Evolutionary conservation across 2,888 invertebrate species (phyloP).

Genomic region (Andrena camellia): DNA sequence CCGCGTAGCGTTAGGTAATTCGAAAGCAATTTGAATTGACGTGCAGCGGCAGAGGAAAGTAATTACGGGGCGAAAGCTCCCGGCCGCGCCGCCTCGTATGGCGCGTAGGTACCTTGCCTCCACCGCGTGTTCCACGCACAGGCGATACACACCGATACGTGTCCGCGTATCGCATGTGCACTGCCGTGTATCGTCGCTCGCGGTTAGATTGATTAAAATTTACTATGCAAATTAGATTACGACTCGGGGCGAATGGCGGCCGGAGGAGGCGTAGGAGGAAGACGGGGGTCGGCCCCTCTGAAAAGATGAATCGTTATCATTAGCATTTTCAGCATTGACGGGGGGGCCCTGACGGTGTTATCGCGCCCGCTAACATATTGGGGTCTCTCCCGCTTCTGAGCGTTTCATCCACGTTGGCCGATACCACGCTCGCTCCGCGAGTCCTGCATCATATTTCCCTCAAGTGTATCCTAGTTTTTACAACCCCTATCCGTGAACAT

Average conservation of each 20-base stretch:
- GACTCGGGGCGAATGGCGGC: conserved; percentile 44
- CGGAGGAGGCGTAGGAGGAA: conserved; percentile 33
- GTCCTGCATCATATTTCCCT: neutral
- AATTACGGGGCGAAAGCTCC: conserved; percentile 78
- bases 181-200: conserved; percentile 61
- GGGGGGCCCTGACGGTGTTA: conserved; percentile 32
- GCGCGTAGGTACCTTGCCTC: conserved; percentile 38
- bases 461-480: conserved; percentile 2
- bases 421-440: neutral
- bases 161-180: neutral
- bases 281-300: conserved; percentile 28
- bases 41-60: conserved; percentile 80
- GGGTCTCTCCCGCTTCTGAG: neutral
- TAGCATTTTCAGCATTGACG: conserved; percentile 60
- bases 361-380: conserved; percentile 37
- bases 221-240: conserved; percentile 79
- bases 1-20: conserved; percentile 76
- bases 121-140: conserved; percentile 21
- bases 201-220: conserved; percentile 78
- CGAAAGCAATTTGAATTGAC: conserved; percentile 83
- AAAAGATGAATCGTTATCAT: conserved; percentile 63
- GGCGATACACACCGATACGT: conserved; percentile 28
- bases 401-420: conserved; percentile 1
- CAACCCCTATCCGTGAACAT: neutral
- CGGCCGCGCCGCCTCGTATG: conserved; percentile 60